phyloP scores from a whole-genome alignment of 2,888 invertebrate genomes.

The Himalopsyche kuldschensis region DNA sequence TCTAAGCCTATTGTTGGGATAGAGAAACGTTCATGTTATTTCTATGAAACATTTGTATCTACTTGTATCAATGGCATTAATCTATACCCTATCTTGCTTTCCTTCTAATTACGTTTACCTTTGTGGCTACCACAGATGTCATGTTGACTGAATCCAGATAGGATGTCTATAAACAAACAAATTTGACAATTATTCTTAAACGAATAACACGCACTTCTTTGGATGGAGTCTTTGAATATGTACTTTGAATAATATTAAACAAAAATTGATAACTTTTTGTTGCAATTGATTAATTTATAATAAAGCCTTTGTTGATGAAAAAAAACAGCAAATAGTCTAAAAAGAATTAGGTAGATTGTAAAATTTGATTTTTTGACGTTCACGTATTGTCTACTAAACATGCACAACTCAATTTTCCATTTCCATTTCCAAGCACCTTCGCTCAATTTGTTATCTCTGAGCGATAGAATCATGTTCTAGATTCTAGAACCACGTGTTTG shows the following conservation, averaged over 20 bases:
- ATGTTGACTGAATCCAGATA: not conserved
- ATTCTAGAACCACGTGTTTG: constrained; percentile 8
- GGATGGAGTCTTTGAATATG: no score
- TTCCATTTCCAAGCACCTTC: not conserved
- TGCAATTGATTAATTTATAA: no score
- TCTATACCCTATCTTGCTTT: not conserved
- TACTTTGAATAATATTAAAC: no score
- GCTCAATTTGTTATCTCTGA: not conserved
- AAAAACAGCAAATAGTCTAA: no score
- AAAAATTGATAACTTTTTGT: no score
- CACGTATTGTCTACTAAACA: no score
- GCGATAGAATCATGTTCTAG: not conserved
- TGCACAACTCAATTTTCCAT: no score
- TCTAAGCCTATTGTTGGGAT: not conserved
- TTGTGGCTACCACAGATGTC: not conserved
- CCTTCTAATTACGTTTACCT: not conserved
- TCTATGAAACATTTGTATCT: not conserved
- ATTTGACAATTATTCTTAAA: no score
- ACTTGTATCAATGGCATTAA: not conserved
- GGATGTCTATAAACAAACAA: not conserved
- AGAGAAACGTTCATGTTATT: not conserved
- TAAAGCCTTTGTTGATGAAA: no score
- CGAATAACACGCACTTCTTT: no score
- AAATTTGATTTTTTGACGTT: no score
- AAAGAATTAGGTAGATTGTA: no score